phyloP scores from a whole-genome alignment of 2,797 vertebrate species.

The Ciconia nigra region DNA sequence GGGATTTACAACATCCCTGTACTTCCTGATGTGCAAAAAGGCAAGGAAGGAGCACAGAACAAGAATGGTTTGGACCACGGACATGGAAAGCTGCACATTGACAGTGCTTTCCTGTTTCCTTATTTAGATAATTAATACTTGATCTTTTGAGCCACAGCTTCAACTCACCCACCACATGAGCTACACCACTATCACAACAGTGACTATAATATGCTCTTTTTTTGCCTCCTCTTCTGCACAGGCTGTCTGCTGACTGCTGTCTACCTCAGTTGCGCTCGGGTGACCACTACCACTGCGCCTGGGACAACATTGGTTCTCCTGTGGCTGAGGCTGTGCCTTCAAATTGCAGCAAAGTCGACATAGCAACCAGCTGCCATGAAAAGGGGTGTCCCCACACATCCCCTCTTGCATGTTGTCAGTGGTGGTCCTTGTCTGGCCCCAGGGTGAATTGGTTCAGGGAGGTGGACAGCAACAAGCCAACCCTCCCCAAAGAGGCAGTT shows the following conservation, averaged over 20 bases:
- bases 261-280: background rate
- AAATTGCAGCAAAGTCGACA: background rate
- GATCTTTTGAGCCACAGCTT: background rate
- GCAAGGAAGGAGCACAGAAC: background rate
- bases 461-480: background rate
- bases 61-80: background rate
- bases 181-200: background rate
- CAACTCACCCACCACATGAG: background rate
- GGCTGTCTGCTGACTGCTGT: background rate
- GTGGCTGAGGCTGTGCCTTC: background rate
- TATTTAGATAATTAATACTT: background rate
- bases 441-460: background rate
- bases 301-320: rapidly evolving
- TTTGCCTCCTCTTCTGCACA: background rate
- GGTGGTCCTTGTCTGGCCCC: background rate
- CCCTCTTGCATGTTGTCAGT: background rate
- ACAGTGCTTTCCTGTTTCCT: background rate
- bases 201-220: rapidly evolving
- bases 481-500: background rate
- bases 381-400: background rate
- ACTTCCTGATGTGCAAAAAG: background rate
- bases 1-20: background rate
- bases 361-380: background rate
- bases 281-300: background rate
- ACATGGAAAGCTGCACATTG: background rate